Evolutionary conservation across 1,140 invertebrate genomes (phyloP).

Genomic region (Ephestia elutella): DNA sequence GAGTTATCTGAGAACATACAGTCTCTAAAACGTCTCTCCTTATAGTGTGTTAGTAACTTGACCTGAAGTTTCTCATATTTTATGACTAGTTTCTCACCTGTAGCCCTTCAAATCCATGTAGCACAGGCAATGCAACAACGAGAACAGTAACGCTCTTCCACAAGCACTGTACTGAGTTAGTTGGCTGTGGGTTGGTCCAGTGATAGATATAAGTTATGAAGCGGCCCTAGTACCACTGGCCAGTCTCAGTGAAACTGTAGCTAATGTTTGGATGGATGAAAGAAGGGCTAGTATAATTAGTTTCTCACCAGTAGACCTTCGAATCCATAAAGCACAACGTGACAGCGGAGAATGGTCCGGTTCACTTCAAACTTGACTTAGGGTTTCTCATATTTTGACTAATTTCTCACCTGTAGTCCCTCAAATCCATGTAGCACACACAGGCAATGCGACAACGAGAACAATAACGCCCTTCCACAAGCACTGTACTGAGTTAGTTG

Average conservation of each 20-base stretch:
- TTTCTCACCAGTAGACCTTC: too few relatives aligned
- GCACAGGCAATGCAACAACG: constrained; percentile 76
- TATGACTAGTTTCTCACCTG: constrained; percentile 22
- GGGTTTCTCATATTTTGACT: too few relatives aligned
- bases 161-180: constrained; percentile 80
- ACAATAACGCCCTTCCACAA: constrained; percentile 78
- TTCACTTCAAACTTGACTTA: too few relatives aligned
- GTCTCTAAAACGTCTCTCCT: too few relatives aligned
- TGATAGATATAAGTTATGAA: constrained; percentile 69
- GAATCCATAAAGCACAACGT: too few relatives aligned
- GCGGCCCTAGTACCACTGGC: constrained; percentile 85
- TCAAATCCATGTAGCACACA: constrained; percentile 35
- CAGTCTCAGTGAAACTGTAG: constrained; percentile 79
- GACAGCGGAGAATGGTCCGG: too few relatives aligned
- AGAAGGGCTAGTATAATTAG: too few relatives aligned
- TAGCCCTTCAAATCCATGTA: constrained; percentile 30
- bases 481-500: constrained; percentile 79
- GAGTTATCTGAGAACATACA: too few relatives aligned
- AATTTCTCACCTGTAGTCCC: too few relatives aligned
- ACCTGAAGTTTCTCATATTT: too few relatives aligned
- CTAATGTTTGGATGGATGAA: constrained; percentile 78
- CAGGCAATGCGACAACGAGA: constrained; percentile 78
- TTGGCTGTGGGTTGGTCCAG: constrained; percentile 32
- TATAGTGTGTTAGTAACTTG: too few relatives aligned
- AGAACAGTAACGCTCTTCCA: constrained; percentile 79